phyloP scores from a whole-genome alignment of 2,888 invertebrate genomes.

The Callinectes sapidus region DNA sequence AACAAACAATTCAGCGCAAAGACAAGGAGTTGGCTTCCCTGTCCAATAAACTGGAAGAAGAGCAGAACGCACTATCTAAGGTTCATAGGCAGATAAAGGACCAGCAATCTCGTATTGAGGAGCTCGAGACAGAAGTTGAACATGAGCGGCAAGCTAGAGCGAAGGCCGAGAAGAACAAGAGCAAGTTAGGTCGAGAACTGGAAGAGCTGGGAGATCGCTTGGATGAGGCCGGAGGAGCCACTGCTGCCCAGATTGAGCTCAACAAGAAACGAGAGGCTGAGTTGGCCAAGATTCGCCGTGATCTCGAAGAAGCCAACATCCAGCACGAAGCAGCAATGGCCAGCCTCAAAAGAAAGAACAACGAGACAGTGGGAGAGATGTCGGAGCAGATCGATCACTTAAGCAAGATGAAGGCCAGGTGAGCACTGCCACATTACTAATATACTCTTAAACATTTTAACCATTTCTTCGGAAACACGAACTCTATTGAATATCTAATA shows the following conservation, averaged over 20 bases:
- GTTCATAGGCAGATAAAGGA: constrained; percentile 99
- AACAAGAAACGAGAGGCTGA: constrained; percentile 99
- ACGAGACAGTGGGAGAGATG: constrained; percentile 99
- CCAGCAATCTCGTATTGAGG: constrained; percentile 97
- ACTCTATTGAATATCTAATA: neutral
- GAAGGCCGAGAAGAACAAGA: constrained; percentile 88
- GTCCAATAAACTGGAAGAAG: constrained; percentile 96
- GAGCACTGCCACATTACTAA: constrained; percentile 76
- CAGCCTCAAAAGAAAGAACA: constrained; percentile 99
- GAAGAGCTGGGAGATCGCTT: constrained; percentile 97
- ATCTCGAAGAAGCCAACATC: constrained; percentile 98
- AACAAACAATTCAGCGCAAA: constrained; percentile 98
- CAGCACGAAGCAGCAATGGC: constrained; percentile 98
- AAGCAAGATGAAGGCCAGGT: constrained; percentile 99
- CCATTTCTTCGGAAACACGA: neutral
- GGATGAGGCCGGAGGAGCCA: constrained; percentile 99
- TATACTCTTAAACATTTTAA: neutral
- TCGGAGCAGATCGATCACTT: constrained; percentile 99
- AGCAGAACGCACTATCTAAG: constrained; percentile 97
- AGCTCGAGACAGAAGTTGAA: constrained; percentile 99
- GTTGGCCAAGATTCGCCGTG: constrained; percentile 97
- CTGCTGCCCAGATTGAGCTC: constrained; percentile 98
- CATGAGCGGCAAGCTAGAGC: constrained; percentile 98
- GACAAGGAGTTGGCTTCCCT: constrained; percentile 98
- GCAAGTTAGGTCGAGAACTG: constrained; percentile 96